Evolutionary conservation across 2,113 vertebrate species (phyloP), one percentile per base, ranked within the genome.

Genomic region (Mugil cephalus): DNA sequence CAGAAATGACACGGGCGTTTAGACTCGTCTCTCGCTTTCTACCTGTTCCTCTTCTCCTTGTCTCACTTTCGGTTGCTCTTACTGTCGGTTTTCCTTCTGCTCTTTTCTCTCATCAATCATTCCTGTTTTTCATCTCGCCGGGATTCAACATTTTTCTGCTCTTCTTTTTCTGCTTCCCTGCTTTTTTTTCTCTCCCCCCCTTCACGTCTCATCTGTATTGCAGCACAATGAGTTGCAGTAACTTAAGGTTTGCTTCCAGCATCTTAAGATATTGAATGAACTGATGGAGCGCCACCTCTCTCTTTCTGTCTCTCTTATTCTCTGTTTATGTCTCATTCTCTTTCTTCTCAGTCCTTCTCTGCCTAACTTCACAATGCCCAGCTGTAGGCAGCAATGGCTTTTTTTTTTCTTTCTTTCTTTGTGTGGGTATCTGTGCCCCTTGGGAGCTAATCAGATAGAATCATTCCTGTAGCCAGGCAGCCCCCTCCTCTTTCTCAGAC

Each of bases 361-460:
- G 42, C 67, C 79, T 64, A 77, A 82, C 82, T 88, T 82, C 47
- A 40, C 63, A 82, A 62, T 53, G 58, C 64, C 59, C 64, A 36
- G 74, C 45, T 88, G 59, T 59, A 81, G 71, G 79, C 79, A 75
- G 83, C 71, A 58, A 10, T 75, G 58, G 64, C 81, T 63, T 46
- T 74, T 65, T 79, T 72, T 66, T 63, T 69, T n/a, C n/a, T 30
- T 30, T 30, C 24, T 30, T 30, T 51, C 69, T 90, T 88, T 92
- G 80, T 90, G 86, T 89, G 74, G 72, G 76, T 90, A 87, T 89
- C 79, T 51, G 21, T 83, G 63, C 82, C 91, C 81, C 87, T 59
- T 64, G 86, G 92, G 91, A 93, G 66, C 90, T 91, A 91, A 94
- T 93, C 88, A 93, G 85, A 88, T 88, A 71, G 89, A 92, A 92